These are phyloP conservation scores for Oreochromis spilurus DNA, from an alignment of 2,113 vertebrate species.

Conservation along the genomic window DNA sequence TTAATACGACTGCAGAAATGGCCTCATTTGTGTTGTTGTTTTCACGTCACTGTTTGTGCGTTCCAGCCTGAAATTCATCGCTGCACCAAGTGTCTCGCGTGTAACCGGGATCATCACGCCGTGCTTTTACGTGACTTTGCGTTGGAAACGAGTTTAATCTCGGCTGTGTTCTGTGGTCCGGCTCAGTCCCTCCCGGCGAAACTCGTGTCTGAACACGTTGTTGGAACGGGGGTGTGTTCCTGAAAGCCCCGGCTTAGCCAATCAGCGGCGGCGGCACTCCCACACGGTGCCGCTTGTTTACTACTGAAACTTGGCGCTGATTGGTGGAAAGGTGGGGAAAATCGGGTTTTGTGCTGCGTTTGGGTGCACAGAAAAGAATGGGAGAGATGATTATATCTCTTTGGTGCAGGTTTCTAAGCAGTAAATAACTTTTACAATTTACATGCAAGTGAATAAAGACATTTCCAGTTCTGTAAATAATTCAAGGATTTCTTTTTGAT, in stretches of 20 bases:
- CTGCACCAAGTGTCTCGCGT: accelerated
- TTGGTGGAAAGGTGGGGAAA: constrained; percentile 34
- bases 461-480: background rate
- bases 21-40: background rate
- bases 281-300: constrained; percentile 66
- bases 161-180: background rate
- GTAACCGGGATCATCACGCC: background rate
- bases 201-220: constrained; percentile 78
- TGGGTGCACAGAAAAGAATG: background rate
- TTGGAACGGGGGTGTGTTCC: constrained; percentile 59
- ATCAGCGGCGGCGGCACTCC: constrained; percentile 46
- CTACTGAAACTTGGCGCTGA: constrained; percentile 49
- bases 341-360: constrained; percentile 44
- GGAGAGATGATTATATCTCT: background rate
- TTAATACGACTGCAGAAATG: background rate
- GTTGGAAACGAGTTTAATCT: background rate
- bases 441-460: background rate
- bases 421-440: background rate
- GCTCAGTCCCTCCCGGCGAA: constrained; percentile 46
- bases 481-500: background rate
- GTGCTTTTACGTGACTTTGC: background rate
- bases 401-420: background rate
- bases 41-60: background rate
- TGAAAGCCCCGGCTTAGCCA: constrained; percentile 38
- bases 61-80: accelerated